phyloP scores from a whole-genome alignment of 2,888 invertebrate species.

The Augiades crinisus region DNA sequence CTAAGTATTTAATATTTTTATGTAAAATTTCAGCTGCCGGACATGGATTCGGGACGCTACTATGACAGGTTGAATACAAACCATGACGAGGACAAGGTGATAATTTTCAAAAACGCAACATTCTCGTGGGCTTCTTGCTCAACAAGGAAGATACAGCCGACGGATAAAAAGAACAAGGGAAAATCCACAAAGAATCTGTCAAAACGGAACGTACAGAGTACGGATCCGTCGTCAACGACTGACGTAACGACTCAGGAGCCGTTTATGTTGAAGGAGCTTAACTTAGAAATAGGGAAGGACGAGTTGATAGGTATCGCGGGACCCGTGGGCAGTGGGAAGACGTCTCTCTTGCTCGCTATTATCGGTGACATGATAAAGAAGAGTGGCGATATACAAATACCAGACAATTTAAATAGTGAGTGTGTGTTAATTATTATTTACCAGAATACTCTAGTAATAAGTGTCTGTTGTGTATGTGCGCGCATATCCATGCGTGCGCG shows the following conservation, averaged over 20 bases:
- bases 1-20: neutral
- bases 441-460: no score
- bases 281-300: slow-evolving; percentile 79
- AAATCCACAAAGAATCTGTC: slow-evolving; percentile 67
- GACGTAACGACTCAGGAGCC: slow-evolving; percentile 47
- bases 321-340: slow-evolving; percentile 95
- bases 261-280: slow-evolving; percentile 58
- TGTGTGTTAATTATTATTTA: no score
- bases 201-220: slow-evolving; percentile 47
- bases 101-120: slow-evolving; percentile 81
- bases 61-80: slow-evolving; percentile 80
- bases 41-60: slow-evolving; percentile 83
- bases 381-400: slow-evolving; percentile 85
- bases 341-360: slow-evolving; percentile 91
- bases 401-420: slow-evolving; percentile 84
- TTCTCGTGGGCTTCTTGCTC: slow-evolving; percentile 82
- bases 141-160: slow-evolving; percentile 48
- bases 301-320: slow-evolving; percentile 94
- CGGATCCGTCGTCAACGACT: slow-evolving; percentile 54
- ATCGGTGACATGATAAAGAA: slow-evolving; percentile 90
- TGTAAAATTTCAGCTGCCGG: slow-evolving; percentile 73
- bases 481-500: no score
- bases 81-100: slow-evolving; percentile 76
- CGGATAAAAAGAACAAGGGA: slow-evolving; percentile 70
- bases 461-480: no score